Evolutionary conservation across 2,888 invertebrate species (phyloP).

Genomic region (Phyllotreta striolata): DNA sequence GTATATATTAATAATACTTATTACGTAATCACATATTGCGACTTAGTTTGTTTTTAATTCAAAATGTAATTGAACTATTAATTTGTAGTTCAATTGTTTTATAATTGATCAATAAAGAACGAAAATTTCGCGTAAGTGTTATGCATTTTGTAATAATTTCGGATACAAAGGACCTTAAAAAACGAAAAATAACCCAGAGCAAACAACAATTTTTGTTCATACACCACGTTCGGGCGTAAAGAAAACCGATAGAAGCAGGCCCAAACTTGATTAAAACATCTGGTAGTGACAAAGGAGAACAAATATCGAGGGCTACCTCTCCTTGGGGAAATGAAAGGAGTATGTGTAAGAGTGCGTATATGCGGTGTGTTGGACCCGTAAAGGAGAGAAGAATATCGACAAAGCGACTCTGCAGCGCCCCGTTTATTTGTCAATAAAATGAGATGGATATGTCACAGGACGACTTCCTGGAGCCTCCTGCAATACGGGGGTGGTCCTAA

Average conservation of each 20-base stretch:
- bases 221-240: too few relatives aligned
- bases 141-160: too few relatives aligned
- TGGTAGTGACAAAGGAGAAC: constrained; percentile 52
- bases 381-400: constrained; percentile 22
- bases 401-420: constrained; percentile 4
- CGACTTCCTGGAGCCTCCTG: not conserved
- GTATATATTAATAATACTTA: too few relatives aligned
- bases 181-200: too few relatives aligned
- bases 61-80: too few relatives aligned
- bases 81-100: too few relatives aligned
- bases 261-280: constrained; percentile 49
- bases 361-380: constrained; percentile 13
- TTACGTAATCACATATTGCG: too few relatives aligned
- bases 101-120: too few relatives aligned
- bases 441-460: constrained; percentile 25
- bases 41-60: too few relatives aligned
- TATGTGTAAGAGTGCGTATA: constrained; percentile 14
- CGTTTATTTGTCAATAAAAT: constrained; percentile 31
- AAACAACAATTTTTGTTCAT: too few relatives aligned
- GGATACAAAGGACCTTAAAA: too few relatives aligned
- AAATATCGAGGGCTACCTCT: constrained; percentile 48
- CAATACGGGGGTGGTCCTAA: not conserved
- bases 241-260: constrained; percentile 2
- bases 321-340: constrained; percentile 44
- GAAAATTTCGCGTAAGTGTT: too few relatives aligned